Conservation (phyloP, 2,113 vertebrate genomes). For the Apaloderma vittatum region DNA sequence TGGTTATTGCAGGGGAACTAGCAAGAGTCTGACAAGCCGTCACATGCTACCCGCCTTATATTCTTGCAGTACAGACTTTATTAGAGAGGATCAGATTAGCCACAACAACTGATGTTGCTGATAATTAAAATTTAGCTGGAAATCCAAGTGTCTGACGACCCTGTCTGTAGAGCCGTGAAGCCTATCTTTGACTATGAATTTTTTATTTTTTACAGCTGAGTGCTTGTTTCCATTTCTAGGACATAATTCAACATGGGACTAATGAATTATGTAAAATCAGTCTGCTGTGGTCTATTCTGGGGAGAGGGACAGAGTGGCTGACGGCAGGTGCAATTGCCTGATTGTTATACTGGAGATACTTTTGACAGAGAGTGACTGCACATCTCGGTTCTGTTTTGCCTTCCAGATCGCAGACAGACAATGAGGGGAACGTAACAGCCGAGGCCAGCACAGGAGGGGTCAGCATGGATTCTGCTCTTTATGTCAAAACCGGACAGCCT, state of each 20-base stretch:
- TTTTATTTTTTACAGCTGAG: constrained; percentile 73
- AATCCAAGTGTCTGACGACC: neutral
- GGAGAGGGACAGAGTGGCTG: constrained; percentile 21
- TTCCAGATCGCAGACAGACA: constrained; percentile 93
- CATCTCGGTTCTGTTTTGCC: constrained; percentile 45
- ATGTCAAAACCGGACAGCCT: constrained; percentile 88
- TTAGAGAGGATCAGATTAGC: neutral
- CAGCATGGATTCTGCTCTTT: constrained; percentile 84
- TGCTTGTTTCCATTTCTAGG: constrained; percentile 72
- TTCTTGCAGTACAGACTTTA: neutral
- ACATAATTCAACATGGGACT: constrained; percentile 60
- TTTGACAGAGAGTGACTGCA: neutral
- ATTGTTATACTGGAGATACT: neutral
- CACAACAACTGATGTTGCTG: neutral
- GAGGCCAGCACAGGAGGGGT: constrained; percentile 83
- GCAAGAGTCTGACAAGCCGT: neutral
- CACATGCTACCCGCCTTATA: neutral
- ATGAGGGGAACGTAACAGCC: constrained; percentile 83
- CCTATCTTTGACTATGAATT: constrained; percentile 48
- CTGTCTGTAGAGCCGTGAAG: neutral
- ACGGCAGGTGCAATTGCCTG: neutral
- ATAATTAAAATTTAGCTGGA: neutral
- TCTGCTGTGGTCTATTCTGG: constrained; percentile 35
- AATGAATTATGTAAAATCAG: constrained; percentile 79
- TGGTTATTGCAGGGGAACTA: neutral